Base-by-base conservation (phyloP, 2,797 vertebrate species). In the Pogonophryne albipinna region DNA sequence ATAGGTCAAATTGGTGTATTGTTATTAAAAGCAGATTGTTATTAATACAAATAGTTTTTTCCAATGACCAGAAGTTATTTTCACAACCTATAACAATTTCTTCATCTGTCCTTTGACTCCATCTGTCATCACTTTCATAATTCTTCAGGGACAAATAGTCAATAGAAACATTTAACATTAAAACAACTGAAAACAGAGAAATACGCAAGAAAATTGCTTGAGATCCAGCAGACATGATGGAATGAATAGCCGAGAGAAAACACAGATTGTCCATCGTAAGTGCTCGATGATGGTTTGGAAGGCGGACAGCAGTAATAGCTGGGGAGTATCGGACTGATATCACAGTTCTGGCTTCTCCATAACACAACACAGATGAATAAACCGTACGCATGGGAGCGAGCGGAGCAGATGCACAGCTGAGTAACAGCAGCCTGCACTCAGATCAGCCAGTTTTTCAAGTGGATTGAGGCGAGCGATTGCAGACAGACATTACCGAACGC, bases 401-500 rank as follows among this genome's bases (percentile, higher is more conserved):
- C 75, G 31, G 19, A 85, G 85, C 86, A 88, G 89, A 91, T 78
- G 77, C 80, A 85, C 88, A 78, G 86, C 90, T 87, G 87, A 92
- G 90, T 89, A 91, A 61, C 73, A 88, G 77, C 87, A 80, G 84
- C 78, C 89, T 86, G 85, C 83, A 71, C 85, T 84, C 75, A 78
- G 61, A 84, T 85, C 86, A 79, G 77, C 53, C 76, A 4, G 56
- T 85, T 89, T 76, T 85, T 79, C 78, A 88, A 91, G 78, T 79
- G 83, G 81, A 88, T 84, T 75, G 84, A 87, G 76, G 81, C 78
- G 73, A 80, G 87, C 76, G 74, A 84, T 71, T 77, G 86, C 84
- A 89, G 83, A 86, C 87, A 88, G 85, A 89, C 88, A 87, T 92
- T 85, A 92, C 88, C 81, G 66, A 89, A 91, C 63, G 53, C 73